These are phyloP conservation scores for Acestrorhynchus altus DNA, from an alignment of 2,797 vertebrate genomes.

Conservation along the genomic window DNA sequence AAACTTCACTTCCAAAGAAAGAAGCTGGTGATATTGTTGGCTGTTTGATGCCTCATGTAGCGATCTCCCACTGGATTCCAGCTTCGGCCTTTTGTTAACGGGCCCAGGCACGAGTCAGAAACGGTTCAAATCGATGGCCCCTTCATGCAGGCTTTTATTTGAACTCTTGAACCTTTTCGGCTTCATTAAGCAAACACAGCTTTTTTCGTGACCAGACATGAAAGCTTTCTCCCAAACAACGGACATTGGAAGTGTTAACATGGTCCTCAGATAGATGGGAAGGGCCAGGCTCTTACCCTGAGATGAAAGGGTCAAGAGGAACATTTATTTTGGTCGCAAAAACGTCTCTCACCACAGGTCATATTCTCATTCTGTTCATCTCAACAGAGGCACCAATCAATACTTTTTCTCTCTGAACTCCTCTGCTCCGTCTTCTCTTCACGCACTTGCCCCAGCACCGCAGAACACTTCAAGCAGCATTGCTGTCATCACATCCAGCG, in stretches of 20 bases:
- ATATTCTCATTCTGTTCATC: conserved; percentile 17
- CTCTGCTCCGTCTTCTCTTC: conserved; percentile 32
- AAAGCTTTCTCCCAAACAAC: conserved; percentile 53
- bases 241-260: conserved; percentile 47
- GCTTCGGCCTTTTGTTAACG: conserved; percentile 38
- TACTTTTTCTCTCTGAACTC: conserved; percentile 41
- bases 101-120: conserved; percentile 23
- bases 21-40: background rate
- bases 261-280: conserved; percentile 46
- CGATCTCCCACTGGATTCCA: conserved; percentile 37
- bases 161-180: conserved; percentile 53
- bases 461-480: conserved; percentile 4
- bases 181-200: conserved; percentile 49
- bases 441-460: background rate
- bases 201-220: conserved; percentile 33
- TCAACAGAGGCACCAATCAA: conserved; percentile 24
- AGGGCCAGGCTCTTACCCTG: conserved; percentile 34
- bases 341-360: conserved; percentile 25
- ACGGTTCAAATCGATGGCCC: conserved; percentile 42
- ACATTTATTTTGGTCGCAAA: conserved; percentile 38
- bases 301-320: conserved; percentile 38
- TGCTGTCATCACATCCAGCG: conserved; percentile 43
- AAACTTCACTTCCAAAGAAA: conserved; percentile 1
- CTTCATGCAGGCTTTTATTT: conserved; percentile 20
- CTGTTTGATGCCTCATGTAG: conserved; percentile 25